A percentile compares a stretch with the other conserved stretches of the same genome.
phyloP scores from a whole-genome alignment of 37 sponge, comb jelly and placozoan species.

The Crambe crambe region DNA sequence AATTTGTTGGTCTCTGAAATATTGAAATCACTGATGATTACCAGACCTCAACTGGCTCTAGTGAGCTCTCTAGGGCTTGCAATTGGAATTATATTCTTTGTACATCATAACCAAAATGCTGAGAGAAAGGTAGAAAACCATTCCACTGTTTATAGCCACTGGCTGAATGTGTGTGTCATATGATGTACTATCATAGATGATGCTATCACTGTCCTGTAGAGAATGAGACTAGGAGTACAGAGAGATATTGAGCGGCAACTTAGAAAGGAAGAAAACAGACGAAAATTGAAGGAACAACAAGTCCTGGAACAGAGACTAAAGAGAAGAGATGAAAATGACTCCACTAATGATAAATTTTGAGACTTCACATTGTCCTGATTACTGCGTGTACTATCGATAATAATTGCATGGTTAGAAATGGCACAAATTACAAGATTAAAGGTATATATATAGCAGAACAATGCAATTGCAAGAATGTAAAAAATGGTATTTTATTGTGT shows the following conservation, averaged over 20 bases:
- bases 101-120: slow-evolving; percentile 63
- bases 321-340: slow-evolving; percentile 28
- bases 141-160: neutral
- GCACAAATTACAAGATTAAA: neutral
- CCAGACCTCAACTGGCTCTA: slow-evolving; percentile 24
- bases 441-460: neutral
- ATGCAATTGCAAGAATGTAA: neutral
- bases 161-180: neutral
- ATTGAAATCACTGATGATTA: neutral
- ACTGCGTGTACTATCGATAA: neutral
- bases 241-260: slow-evolving; percentile 75
- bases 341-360: neutral
- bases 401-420: no score
- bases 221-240: slow-evolving; percentile 71
- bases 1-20: neutral
- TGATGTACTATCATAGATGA: neutral
- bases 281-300: slow-evolving; percentile 54
- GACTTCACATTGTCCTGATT: neutral
- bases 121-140: slow-evolving; percentile 66
- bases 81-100: slow-evolving; percentile 53
- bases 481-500: neutral
- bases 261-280: slow-evolving; percentile 54
- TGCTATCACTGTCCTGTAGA: slow-evolving; percentile 13
- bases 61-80: slow-evolving; percentile 19
- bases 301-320: slow-evolving; percentile 42